phyloP scores from a whole-genome alignment of 2,888 invertebrate species.

The Zaprionus obscuricornis region DNA sequence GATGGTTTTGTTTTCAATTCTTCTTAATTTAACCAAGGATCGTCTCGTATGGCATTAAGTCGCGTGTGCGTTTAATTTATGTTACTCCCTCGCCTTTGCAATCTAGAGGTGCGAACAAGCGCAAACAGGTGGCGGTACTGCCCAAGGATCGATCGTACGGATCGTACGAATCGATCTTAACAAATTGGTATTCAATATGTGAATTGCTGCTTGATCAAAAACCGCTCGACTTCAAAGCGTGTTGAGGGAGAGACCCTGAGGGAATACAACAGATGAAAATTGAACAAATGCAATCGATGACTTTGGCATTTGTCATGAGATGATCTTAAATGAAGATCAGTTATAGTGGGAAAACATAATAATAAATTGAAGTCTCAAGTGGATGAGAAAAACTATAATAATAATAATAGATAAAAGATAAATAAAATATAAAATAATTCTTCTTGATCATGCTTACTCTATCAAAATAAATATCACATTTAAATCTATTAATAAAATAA shows the following conservation, averaged over 20 bases:
- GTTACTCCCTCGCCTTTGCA: slow-evolving; percentile 59
- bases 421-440: too few species aligned
- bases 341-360: too few species aligned
- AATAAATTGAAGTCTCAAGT: too few species aligned
- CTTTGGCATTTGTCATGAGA: slow-evolving; percentile 22
- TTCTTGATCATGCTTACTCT: too few species aligned
- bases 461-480: too few species aligned
- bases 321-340: too few species aligned
- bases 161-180: slow-evolving; percentile 46
- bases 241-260: background rate
- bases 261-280: background rate
- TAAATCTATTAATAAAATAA: too few species aligned
- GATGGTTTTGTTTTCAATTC: slow-evolving; percentile 4
- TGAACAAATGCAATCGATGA: slow-evolving; percentile 8
- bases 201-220: slow-evolving; percentile 22
- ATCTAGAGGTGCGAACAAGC: slow-evolving; percentile 64
- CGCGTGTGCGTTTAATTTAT: slow-evolving; percentile 70
- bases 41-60: slow-evolving; percentile 37
- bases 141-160: slow-evolving; percentile 45
- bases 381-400: too few species aligned
- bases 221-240: slow-evolving; percentile 19
- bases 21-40: slow-evolving; percentile 32
- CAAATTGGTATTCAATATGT: slow-evolving; percentile 60
- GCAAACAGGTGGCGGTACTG: slow-evolving; percentile 55
- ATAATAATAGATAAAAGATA: too few species aligned